Conservation (phyloP, 2,888 invertebrate genomes). For the Drosophila barbarae region DNA sequence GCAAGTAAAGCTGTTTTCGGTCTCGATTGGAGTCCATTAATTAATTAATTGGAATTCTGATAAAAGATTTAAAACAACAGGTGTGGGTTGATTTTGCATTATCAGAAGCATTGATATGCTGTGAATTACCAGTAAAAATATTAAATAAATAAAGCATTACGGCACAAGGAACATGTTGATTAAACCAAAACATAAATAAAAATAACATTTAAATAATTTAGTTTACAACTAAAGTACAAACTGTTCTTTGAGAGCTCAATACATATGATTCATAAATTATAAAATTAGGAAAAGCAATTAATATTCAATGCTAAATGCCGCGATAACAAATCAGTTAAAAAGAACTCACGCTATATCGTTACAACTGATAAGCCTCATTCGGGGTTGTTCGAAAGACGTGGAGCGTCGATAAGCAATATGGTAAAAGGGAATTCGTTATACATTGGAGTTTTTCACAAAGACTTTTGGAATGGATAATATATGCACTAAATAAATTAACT, state of each 20-base stretch:
- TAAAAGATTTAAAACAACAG: not conserved
- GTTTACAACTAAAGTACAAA: constrained; percentile 28
- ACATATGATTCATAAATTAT: constrained; percentile 6
- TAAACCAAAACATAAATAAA: constrained; percentile 23
- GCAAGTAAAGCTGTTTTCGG: constrained; percentile 55
- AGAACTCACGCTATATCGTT: constrained; percentile 25
- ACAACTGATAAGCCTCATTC: constrained; percentile 51
- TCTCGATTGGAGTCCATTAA: constrained; percentile 9
- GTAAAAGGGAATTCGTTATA: constrained; percentile 32
- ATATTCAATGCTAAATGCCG: constrained; percentile 34
- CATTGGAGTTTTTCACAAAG: constrained; percentile 29
- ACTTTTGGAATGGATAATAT: constrained; percentile 53
- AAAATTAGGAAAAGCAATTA: constrained; percentile 29
- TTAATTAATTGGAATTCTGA: constrained; percentile 6
- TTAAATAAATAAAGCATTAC: constrained; percentile 42
- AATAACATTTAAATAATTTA: constrained; percentile 14
- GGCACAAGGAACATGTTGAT: constrained; percentile 63
- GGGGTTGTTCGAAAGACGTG: constrained; percentile 15
- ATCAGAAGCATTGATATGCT: constrained; percentile 19
- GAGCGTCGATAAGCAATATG: constrained; percentile 20
- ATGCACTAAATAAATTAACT: constrained; percentile 66
- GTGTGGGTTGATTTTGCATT: not conserved
- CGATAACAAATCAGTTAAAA: constrained; percentile 34
- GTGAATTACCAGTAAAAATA: constrained; percentile 8
- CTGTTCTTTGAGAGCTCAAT: constrained; percentile 10